phyloP scores from a whole-genome alignment of 2,888 invertebrate species.

The Drosophila mercatorum region DNA sequence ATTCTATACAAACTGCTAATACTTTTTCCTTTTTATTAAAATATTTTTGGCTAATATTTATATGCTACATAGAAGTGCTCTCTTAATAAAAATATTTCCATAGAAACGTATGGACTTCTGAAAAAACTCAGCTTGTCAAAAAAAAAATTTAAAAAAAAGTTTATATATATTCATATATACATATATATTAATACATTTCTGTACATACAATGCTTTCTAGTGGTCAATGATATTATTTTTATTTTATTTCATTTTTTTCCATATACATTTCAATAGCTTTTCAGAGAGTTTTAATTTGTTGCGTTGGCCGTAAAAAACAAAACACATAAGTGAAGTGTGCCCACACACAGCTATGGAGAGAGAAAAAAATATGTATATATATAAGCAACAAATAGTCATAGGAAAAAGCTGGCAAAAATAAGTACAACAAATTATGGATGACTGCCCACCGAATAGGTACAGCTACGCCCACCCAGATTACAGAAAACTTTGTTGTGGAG shows the following conservation, averaged over 20 bases:
- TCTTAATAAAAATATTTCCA: not conserved
- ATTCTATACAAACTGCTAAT: too few relatives aligned
- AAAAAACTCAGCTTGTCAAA: not conserved
- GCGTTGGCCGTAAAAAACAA: conserved; percentile 27
- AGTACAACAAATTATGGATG: conserved; percentile 3
- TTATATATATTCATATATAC: not conserved
- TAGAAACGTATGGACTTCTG: not conserved
- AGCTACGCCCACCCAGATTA: conserved; percentile 26
- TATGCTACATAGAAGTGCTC: not conserved
- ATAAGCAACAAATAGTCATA: not conserved
- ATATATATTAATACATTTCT: not conserved
- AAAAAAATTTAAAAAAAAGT: not conserved
- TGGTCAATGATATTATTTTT: conserved; percentile 2
- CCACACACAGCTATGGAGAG: conserved; percentile 4
- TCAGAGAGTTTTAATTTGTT: conserved; percentile 7
- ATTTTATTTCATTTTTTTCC: not conserved
- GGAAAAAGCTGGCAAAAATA: conserved; percentile 7
- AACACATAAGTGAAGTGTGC: conserved; percentile 13
- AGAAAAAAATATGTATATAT: too few relatives aligned
- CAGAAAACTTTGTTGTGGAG: conserved; percentile 9
- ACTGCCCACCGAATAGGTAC: conserved; percentile 6
- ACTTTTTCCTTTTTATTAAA: too few relatives aligned
- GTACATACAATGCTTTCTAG: not conserved
- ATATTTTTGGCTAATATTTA: not conserved
- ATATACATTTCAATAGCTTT: not conserved